Conservation (phyloP, 2,888 invertebrate species). For the Synanthedon vespiformis region DNA sequence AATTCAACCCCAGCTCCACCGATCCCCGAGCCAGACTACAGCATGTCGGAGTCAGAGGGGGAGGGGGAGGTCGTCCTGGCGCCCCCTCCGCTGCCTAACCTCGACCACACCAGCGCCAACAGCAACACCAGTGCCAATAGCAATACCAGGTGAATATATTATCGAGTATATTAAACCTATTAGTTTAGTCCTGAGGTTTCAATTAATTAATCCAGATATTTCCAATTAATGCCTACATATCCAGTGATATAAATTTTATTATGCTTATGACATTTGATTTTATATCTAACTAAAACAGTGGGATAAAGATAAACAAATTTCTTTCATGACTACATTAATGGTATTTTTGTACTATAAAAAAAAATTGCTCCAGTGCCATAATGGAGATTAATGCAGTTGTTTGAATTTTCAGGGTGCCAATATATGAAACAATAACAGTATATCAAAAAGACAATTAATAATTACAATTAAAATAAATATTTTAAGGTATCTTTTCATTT, state of each 20-base stretch:
- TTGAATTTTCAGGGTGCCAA: slow-evolving; percentile 41
- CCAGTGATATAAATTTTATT: too few species aligned
- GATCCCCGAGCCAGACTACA: slow-evolving; percentile 94
- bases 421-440: slow-evolving; percentile 4
- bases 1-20: slow-evolving; percentile 74
- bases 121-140: slow-evolving; percentile 72
- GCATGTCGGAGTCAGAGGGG: slow-evolving; percentile 87
- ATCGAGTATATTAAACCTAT: too few species aligned
- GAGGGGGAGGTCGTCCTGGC: slow-evolving; percentile 73
- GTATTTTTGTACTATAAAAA: too few species aligned
- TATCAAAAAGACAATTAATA: not conserved
- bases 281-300: too few species aligned
- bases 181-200: too few species aligned
- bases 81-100: slow-evolving; percentile 59
- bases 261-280: too few species aligned
- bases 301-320: too few species aligned
- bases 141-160: slow-evolving; percentile 15
- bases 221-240: too few species aligned
- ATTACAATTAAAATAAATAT: not conserved
- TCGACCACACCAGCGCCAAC: slow-evolving; percentile 79
- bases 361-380: too few species aligned
- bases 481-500: not conserved
- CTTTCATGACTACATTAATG: too few species aligned
- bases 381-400: not conserved
- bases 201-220: too few species aligned